Percentiles rank a stretch among this genome's conserved stretches.
phyloP scores from a whole-genome alignment of 64 coral and sea anemone species.

The Stichodactyla helianthus region DNA sequence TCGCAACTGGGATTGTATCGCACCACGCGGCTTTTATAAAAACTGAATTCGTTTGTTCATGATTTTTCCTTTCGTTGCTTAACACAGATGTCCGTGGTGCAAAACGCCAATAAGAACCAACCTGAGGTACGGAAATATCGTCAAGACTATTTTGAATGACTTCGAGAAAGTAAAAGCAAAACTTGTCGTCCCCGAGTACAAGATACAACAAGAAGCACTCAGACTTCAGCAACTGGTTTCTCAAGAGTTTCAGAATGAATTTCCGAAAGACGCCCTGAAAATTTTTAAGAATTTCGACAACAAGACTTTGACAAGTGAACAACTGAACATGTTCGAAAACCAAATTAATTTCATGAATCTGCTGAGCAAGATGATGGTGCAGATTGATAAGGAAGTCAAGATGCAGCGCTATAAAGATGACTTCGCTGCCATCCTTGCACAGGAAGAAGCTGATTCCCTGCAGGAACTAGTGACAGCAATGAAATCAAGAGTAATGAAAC shows the following conservation, averaged over 20 bases:
- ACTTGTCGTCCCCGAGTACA: neutral
- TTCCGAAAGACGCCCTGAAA: neutral
- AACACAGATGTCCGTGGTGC: conserved; percentile 50
- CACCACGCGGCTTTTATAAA: too few species aligned
- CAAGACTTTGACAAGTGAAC: conserved; percentile 31
- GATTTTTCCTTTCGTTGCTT: neutral
- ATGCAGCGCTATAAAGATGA: neutral
- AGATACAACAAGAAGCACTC: neutral
- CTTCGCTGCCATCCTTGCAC: neutral
- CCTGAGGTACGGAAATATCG: conserved; percentile 78
- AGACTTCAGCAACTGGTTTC: neutral
- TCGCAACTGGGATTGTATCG: too few species aligned
- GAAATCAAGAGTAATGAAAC: conserved; percentile 10
- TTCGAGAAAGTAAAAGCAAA: conserved; percentile 62
- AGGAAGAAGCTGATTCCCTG: neutral
- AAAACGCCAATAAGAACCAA: conserved; percentile 61
- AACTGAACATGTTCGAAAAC: conserved; percentile 53
- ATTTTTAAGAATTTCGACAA: neutral
- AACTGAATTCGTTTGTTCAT: neutral
- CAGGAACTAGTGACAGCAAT: conserved; percentile 14
- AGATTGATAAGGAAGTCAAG: neutral
- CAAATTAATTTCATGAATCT: conserved; percentile 44
- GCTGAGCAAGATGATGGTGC: neutral
- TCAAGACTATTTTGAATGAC: conserved; percentile 74
- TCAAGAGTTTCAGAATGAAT: neutral